Evolutionary conservation across 2,113 vertebrate genomes (phyloP).

Genomic region (Cyprinodon variegatus): DNA sequence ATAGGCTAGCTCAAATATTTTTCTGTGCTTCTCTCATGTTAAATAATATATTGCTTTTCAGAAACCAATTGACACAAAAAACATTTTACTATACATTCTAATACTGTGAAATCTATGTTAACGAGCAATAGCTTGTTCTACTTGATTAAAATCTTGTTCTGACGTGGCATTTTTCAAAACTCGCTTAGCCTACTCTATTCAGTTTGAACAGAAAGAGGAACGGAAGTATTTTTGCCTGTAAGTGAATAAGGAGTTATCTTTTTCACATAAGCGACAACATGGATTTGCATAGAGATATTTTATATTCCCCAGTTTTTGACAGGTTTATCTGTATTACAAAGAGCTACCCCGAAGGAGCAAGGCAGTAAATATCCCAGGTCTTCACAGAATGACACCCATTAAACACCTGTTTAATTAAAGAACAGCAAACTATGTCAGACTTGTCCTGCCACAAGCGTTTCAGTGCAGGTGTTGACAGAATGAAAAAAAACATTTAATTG

Average conservation of each 20-base stretch:
- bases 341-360: conserved; percentile 2
- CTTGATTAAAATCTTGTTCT: neutral
- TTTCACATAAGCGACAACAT: conserved; percentile 4
- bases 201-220: neutral
- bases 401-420: conserved; percentile 13
- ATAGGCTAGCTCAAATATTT: too few relatives aligned
- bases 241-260: conserved; percentile 27
- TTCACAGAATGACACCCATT: neutral
- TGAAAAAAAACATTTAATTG: neutral
- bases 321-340: conserved; percentile 9
- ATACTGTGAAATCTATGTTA: neutral
- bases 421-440: neutral
- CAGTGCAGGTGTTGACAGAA: fast-evolving
- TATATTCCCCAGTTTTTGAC: conserved; percentile 4
- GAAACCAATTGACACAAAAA: neutral
- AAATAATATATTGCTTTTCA: neutral
- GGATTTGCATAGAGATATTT: conserved; percentile 32
- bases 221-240: conserved; percentile 36
- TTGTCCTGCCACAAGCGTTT: neutral
- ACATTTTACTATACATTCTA: neutral
- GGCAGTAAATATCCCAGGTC: conserved; percentile 22
- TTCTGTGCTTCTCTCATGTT: too few relatives aligned
- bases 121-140: conserved; percentile 1
- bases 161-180: neutral
- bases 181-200: neutral